phyloP scores from a whole-genome alignment of 2,888 invertebrate genomes.

The Ormia ochracea region DNA sequence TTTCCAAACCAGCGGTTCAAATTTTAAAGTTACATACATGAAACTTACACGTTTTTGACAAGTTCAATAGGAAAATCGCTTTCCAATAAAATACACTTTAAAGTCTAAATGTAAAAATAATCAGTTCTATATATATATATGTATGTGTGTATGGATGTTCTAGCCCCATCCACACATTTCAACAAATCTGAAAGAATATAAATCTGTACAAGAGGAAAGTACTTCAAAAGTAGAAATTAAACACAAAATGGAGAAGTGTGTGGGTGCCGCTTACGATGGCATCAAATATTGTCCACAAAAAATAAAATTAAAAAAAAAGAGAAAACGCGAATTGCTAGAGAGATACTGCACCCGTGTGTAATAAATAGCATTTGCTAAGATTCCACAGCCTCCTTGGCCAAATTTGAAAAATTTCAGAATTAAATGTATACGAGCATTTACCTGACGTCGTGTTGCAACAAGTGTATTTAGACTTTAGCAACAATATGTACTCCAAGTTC shows the following conservation, averaged over 20 bases:
- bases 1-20: not conserved
- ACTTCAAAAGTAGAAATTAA: slow-evolving; percentile 52
- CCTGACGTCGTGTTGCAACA: not conserved
- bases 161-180: not conserved
- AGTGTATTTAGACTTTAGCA: not conserved
- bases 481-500: slow-evolving; percentile 38
- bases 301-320: slow-evolving; percentile 2
- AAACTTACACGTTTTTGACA: too few relatives aligned
- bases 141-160: too few relatives aligned
- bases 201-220: not conserved
- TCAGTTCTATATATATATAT: too few relatives aligned
- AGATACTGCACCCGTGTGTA: slow-evolving; percentile 65
- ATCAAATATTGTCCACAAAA: slow-evolving; percentile 2
- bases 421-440: slow-evolving; percentile 15
- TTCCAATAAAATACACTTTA: too few relatives aligned
- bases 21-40: not conserved
- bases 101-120: too few relatives aligned
- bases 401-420: not conserved
- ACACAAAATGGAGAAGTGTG: slow-evolving; percentile 39
- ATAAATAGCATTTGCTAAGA: slow-evolving; percentile 60
- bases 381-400: not conserved
- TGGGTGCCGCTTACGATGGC: not conserved
- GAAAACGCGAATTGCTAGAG: too few relatives aligned
- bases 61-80: too few relatives aligned
- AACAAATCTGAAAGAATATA: slow-evolving; percentile 30